phyloP scores from a whole-genome alignment of 2,113 vertebrate genomes.

The Limnothrissa miodon region DNA sequence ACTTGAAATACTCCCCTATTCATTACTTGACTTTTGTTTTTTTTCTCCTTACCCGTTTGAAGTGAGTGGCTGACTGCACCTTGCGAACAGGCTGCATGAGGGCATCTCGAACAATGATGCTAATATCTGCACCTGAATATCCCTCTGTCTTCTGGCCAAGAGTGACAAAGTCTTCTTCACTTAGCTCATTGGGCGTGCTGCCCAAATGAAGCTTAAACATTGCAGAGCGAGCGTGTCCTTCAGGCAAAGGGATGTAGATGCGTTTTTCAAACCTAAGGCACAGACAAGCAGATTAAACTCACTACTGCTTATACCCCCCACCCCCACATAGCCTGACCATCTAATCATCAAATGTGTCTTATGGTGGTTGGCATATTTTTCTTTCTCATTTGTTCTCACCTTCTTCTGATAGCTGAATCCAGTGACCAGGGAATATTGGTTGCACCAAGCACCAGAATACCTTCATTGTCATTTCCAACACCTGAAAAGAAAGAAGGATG shows the following conservation, averaged over 20 bases:
- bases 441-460: constrained; percentile 90
- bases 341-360: neutral
- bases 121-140: constrained; percentile 93
- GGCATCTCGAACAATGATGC: constrained; percentile 86
- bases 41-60: constrained; percentile 78
- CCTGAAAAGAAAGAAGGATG: constrained; percentile 64
- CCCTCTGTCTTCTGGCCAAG: constrained; percentile 81
- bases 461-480: constrained; percentile 88
- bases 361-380: neutral
- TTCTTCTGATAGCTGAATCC: constrained; percentile 91
- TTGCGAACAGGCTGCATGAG: constrained; percentile 93
- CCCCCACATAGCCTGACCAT: no score
- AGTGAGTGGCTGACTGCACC: constrained; percentile 89
- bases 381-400: constrained; percentile 59
- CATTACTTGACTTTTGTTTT: neutral
- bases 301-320: no score
- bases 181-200: constrained; percentile 75
- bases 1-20: neutral
- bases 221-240: constrained; percentile 79
- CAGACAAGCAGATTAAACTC: neutral
- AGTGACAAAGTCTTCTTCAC: constrained; percentile 76
- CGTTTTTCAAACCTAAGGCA: constrained; percentile 87
- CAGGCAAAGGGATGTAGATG: constrained; percentile 92
- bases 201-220: constrained; percentile 93
- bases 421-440: constrained; percentile 95